Base-by-base conservation (phyloP, 2,888 invertebrate genomes). In the Ecliptopera silaceata region DNA sequence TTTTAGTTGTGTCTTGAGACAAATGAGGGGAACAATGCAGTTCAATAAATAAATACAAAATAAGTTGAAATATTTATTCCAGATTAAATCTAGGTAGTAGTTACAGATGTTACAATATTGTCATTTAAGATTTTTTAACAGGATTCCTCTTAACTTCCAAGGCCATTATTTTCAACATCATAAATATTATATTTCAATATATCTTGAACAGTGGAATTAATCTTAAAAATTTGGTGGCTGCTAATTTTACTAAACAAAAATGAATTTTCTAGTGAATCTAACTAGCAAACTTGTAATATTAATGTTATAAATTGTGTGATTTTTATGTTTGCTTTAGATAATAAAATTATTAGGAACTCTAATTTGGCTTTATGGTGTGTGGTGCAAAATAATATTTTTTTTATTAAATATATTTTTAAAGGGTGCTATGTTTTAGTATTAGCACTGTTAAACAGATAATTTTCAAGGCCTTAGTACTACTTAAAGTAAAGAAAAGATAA, bases 371-470 rank as follows among this genome's bases (percentile, higher is more conserved):
- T 43, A 38, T 54, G 56, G 58, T 49, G 31, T 47, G 42, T 18
- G 61, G 62, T 65, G 60, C 50, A 55, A 55, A 50, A 42, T 42
- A 26, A 22, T 26, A 8, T 13, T 26, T 31, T n/a, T 44, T 56
- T 39, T 41, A 22, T 41, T 52, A 43, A 36, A 41, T 55, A 15
- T 39, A 15, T 49, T 59, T 47, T 50, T 49, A 32, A 49, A 50
- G 48, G 60, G 64, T 62, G 65, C 62, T 63, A 56, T 50, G 26
- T 53, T 56, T 50, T 31, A 15, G n/a, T 49, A 47, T 43, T 53
- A 42, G 22, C 22, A 46, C 42, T 46, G 29, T 51, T 36, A 6
- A 45, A 41, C 45, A 32, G 22, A 45, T 26, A 10, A 29, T 43
- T 38, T 34, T 18, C 34, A 36, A 44, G 13, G 43, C 47, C 36